Evolutionary conservation across 2,113 vertebrate genomes (phyloP).

Genomic region (Carassius carassius): DNA sequence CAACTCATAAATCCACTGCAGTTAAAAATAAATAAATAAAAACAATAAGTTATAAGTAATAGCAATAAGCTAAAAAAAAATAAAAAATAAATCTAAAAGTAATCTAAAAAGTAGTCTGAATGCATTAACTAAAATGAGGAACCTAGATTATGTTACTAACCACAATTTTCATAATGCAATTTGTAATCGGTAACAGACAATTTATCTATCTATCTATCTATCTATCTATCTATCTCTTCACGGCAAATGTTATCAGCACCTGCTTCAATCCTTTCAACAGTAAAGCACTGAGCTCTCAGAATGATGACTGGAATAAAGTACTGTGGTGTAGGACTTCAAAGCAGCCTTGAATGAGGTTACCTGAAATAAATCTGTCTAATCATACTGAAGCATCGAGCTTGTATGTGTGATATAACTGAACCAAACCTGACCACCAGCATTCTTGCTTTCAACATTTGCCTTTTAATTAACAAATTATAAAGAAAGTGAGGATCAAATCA

Average conservation of each 20-base stretch:
- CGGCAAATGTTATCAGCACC: background rate
- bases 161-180: too few relatives aligned
- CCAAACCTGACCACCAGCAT: background rate
- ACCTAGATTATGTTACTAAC: too few relatives aligned
- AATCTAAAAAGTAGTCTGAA: too few relatives aligned
- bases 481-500: background rate
- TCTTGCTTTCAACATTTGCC: background rate
- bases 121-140: too few relatives aligned
- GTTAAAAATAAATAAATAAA: too few relatives aligned
- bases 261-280: conserved; percentile 46
- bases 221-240: background rate
- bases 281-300: conserved; percentile 67
- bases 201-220: background rate
- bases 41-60: too few relatives aligned
- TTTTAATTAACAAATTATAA: background rate
- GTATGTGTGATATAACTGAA: background rate
- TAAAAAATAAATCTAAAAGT: too few relatives aligned
- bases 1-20: too few relatives aligned
- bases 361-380: conserved; percentile 65
- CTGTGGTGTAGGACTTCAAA: conserved; percentile 69
- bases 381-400: conserved; percentile 36
- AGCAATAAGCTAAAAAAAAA: too few relatives aligned
- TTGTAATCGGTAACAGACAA: too few relatives aligned
- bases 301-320: conserved; percentile 68
- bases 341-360: conserved; percentile 70